phyloP scores from a whole-genome alignment of 2,797 vertebrate genomes.

The Microtus obscurus region DNA sequence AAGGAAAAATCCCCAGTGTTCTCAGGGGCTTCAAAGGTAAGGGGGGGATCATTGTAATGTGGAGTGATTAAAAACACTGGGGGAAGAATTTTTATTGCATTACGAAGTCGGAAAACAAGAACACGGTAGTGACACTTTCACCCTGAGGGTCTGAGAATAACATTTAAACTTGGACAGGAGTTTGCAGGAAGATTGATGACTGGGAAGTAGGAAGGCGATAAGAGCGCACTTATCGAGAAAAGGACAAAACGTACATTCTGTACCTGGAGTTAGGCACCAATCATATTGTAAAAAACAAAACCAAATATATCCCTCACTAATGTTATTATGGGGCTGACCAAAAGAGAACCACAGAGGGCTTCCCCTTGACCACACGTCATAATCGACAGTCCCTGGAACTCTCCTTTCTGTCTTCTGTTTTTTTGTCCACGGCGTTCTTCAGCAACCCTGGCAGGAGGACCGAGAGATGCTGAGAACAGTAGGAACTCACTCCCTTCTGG shows the following conservation, averaged over 20 bases:
- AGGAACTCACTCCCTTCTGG: neutral
- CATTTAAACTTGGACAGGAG: neutral
- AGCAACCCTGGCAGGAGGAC: neutral
- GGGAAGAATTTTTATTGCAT: slow-evolving; percentile 1
- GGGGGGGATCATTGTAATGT: neutral
- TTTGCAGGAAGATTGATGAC: neutral
- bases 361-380: neutral
- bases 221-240: neutral
- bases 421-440: neutral
- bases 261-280: neutral
- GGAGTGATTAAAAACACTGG: neutral
- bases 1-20: slow-evolving; percentile 12
- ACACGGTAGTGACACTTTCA: neutral
- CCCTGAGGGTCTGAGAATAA: slow-evolving; percentile 5
- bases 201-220: neutral
- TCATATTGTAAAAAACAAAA: neutral
- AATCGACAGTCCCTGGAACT: neutral
- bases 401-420: neutral
- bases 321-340: neutral
- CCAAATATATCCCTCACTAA: neutral
- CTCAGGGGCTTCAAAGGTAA: slow-evolving; percentile 1
- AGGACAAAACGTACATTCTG: neutral
- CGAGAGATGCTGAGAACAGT: neutral
- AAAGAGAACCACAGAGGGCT: neutral
- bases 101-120: neutral